Conservation (phyloP, 2,888 invertebrate genomes). For the Timema cristinae region DNA sequence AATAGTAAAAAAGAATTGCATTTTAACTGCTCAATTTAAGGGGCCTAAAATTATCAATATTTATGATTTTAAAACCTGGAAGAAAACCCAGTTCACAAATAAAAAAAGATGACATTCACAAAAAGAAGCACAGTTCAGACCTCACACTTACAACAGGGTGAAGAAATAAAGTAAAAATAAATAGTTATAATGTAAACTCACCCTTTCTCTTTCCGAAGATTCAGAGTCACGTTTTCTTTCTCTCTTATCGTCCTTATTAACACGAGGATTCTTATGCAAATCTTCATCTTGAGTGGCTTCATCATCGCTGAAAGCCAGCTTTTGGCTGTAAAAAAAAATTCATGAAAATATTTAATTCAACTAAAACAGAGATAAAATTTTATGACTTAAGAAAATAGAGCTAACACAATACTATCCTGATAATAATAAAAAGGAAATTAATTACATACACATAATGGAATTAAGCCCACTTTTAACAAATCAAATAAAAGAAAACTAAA, state of each 20-base stretch:
- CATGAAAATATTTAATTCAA: too few species aligned
- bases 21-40: not conserved
- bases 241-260: slow-evolving; percentile 32
- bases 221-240: slow-evolving; percentile 24
- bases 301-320: slow-evolving; percentile 91
- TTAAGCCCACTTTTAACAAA: too few species aligned
- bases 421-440: too few species aligned
- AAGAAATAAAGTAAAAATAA: not conserved
- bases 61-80: not conserved
- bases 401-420: too few species aligned
- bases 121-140: not conserved
- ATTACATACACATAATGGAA: too few species aligned
- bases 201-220: slow-evolving; percentile 22
- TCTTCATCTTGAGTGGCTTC: slow-evolving; percentile 53
- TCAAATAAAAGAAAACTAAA: too few species aligned
- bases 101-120: not conserved
- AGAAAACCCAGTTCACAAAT: not conserved
- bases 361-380: too few species aligned
- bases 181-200: not conserved
- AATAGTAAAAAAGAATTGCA: not conserved
- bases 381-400: too few species aligned
- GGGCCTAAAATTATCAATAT: not conserved
- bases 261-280: slow-evolving; percentile 33
- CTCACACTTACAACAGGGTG: not conserved
- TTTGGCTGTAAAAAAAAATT: slow-evolving; percentile 59